Base-by-base conservation (phyloP, 1,140 invertebrate species). In the Cyrtorhinus lividipennis region DNA sequence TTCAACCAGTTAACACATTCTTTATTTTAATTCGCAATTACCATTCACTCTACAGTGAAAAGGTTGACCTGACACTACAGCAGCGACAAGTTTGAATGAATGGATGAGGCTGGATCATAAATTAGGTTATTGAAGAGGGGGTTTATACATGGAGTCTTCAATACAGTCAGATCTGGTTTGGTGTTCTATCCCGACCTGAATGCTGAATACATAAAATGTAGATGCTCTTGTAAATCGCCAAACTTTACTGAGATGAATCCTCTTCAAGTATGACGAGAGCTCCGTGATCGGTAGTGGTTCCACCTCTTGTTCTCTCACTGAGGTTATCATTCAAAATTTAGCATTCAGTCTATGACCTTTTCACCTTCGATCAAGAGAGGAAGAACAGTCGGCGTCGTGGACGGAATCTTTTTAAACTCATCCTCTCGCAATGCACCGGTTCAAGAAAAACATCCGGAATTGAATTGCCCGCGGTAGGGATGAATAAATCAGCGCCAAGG, bases 21-120 rank as follows among this genome's bases (percentile, higher is more conserved):
- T 53, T 53, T 53, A 53, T 53, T 53, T 53, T 53, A 53, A 53
- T 53, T 53, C 18, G 48, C 18, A 53, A 53, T 53, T 53, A 53
- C 48, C 48, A 53, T 53, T 20, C 48, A 53, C 48, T 53, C 48
- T 53, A 22, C 48, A 22, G 48, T 20, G 48, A 53, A 53, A 53
- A 53, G 48, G 48, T 20, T 53, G 48, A 53, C 48, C 48, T 53
- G 48, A 53, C 10, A 53, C 8, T 44, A n/a, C n/a, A n/a, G n/a
- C n/a, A n/a, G 10, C 8, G 48, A 5, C 20, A 20, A 15, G 48
- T 22, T 53, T 53, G 48, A 53, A 53, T 53, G 48, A 53, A 53
- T 53, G 48, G 48, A 53, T 53, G 48, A 53, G 38, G 48, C 48
- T 53, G 48, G 48, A 20, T 53, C 48, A 53, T 53, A 53, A 53